Conservation (phyloP, 2,797 vertebrate species). For the Ctenochaetus hawaiiensis region DNA sequence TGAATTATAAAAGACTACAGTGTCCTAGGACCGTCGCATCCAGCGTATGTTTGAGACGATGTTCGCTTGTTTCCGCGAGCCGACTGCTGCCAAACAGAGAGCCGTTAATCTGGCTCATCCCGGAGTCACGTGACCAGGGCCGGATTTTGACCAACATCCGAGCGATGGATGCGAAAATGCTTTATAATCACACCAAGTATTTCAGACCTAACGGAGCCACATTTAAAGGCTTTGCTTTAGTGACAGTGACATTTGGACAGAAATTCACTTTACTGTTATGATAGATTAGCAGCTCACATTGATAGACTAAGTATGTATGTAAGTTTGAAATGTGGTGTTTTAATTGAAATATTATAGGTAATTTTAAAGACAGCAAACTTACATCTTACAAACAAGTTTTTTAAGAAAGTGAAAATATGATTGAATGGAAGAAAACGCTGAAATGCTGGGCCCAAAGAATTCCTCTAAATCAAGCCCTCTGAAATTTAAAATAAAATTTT, state of each 20-base stretch:
- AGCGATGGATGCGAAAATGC: constrained; percentile 18
- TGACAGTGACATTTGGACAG: not conserved
- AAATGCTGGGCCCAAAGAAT: not conserved
- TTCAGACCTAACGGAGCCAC: not conserved
- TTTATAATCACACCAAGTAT: constrained; percentile 6
- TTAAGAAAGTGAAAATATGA: not conserved
- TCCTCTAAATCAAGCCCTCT: not conserved
- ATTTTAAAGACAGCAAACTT: not conserved
- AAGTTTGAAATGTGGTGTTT: not conserved
- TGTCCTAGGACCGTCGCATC: constrained; percentile 55
- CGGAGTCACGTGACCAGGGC: constrained; percentile 80
- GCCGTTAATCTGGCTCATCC: constrained; percentile 78
- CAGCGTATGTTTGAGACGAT: constrained; percentile 33
- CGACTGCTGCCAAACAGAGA: constrained; percentile 23
- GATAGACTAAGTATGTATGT: too few species aligned
- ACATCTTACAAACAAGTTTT: not conserved
- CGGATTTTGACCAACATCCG: constrained; percentile 41
- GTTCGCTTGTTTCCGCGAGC: constrained; percentile 41
- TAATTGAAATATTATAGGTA: not conserved
- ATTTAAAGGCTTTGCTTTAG: too few species aligned
- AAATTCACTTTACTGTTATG: too few species aligned
- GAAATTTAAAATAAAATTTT: not conserved
- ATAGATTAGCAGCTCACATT: not conserved
- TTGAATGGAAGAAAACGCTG: not conserved
- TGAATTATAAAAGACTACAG: not conserved